Conservation (phyloP, 2,888 invertebrate genomes). For the Cephonodes hylas region DNA sequence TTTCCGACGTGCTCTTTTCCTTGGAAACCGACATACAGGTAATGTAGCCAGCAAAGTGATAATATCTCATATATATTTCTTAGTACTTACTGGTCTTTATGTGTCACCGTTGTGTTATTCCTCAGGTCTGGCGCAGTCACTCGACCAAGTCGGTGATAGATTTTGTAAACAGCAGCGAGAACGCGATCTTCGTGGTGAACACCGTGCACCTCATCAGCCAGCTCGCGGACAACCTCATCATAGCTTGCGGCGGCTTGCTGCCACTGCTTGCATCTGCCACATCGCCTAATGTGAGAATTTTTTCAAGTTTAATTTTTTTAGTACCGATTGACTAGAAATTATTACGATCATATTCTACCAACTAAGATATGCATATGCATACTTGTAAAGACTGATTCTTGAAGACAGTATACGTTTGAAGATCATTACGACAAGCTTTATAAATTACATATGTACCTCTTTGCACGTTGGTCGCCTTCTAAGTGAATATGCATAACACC, state of each 20-base stretch:
- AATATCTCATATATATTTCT: not conserved
- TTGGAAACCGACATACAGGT: constrained; percentile 98
- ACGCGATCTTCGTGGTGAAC: constrained; percentile 99
- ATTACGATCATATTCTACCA: too few relatives aligned
- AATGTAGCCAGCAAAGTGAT: constrained; percentile 11
- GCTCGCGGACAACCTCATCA: constrained; percentile 98
- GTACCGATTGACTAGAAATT: constrained; percentile 22
- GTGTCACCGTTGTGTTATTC: not conserved
- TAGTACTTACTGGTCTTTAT: not conserved
- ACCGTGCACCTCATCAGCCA: constrained; percentile 99
- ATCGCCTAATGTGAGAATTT: constrained; percentile 94
- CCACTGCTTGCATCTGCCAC: constrained; percentile 98
- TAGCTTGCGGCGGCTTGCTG: constrained; percentile 97
- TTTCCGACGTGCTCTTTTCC: constrained; percentile 97
- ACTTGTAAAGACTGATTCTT: too few relatives aligned
- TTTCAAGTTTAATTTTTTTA: not conserved
- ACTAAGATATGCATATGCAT: too few relatives aligned
- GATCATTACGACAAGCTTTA: too few relatives aligned
- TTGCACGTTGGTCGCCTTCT: too few relatives aligned
- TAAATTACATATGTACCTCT: too few relatives aligned
- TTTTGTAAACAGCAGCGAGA: constrained; percentile 98
- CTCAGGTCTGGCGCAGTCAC: constrained; percentile 89
- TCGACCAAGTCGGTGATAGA: constrained; percentile 98
- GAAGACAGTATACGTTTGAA: too few relatives aligned
- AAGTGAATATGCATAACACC: too few relatives aligned